Evolutionary conservation across 2,888 invertebrate genomes (phyloP).

Genomic region (Anaspis maculata): DNA sequence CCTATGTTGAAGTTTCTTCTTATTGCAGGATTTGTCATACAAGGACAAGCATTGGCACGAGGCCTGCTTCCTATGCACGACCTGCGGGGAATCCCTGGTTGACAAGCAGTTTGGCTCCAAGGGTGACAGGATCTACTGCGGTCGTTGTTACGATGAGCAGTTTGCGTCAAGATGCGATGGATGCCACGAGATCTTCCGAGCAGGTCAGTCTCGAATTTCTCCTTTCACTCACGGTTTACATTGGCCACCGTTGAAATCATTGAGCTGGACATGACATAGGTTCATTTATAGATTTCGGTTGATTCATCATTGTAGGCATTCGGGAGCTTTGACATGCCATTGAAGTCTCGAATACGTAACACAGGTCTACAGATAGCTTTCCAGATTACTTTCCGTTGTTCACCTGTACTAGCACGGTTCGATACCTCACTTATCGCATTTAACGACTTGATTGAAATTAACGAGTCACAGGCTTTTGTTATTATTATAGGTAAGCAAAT

Average conservation of each 20-base stretch:
- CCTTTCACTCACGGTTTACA: too few species aligned
- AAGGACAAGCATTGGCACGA: conserved; percentile 99
- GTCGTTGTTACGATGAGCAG: conserved; percentile 98
- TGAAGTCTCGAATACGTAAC: too few species aligned
- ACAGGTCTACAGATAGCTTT: too few species aligned
- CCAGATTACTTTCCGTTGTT: too few species aligned
- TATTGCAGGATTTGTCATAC: conserved; percentile 99
- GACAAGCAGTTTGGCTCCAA: conserved; percentile 99
- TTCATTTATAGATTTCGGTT: conserved; percentile 1
- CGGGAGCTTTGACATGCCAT: too few species aligned
- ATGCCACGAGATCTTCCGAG: conserved; percentile 97
- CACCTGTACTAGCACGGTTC: too few species aligned
- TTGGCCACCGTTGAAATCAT: conserved; percentile 1
- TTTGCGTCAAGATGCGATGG: conserved; percentile 99
- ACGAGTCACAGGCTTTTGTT: too few species aligned
- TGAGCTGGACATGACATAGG: too few species aligned
- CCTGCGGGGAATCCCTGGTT: conserved; percentile 94
- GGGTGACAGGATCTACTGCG: conserved; percentile 98
- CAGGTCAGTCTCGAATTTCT: conserved; percentile 93
- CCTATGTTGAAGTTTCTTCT: too few species aligned
- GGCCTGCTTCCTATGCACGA: conserved; percentile 97
- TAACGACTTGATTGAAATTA: too few species aligned
- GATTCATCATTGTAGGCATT: not conserved
- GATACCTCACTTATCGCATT: too few species aligned
- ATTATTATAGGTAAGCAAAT: too few species aligned